Evolutionary conservation across 2,888 invertebrate genomes (phyloP), one percentile per base, ranked within the genome.

Genomic region (Pterobdella sp.): DNA sequence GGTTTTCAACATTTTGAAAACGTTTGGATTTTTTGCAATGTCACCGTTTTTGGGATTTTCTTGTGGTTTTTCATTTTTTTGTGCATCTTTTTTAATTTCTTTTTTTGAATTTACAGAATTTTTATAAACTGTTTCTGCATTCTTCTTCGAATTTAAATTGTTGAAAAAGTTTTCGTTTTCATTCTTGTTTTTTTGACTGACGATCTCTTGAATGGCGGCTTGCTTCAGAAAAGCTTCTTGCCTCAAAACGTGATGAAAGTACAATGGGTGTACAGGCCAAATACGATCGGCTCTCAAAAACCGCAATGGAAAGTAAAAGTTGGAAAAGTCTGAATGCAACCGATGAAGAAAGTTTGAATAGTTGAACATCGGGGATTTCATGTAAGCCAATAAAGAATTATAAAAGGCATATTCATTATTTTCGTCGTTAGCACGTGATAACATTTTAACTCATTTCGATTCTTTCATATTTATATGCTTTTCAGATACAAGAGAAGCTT

Each of bases 381-480:
- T 52, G 22, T 34, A 63, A n/a, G 71, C 60, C 4, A 71, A 32
- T 29, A 71, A 29, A 22, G 42, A 56, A 36, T 71, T 56, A 36
- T 71, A 71, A 29, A 71, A 60, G 34, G 22, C 68, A 32, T 63
- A 71, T 35, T 71, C 68, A 36, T 32, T 72, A 34, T 31, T 56
- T 60, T 74, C 72, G 29, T 71, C 36, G 22, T 72, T 73, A 34
- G 72, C 56, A 60, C 84, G 87, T 79, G 83, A 86, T 63, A 86
- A 81, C 84, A 82, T 87, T 85, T 86, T 88, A 79, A 90, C 42
- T 42, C 10, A 14, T 18, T 42, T 42, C 42, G 42, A 14, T 42
- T 7, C 10, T 18, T 7, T 14, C 7, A 42, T 42, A 42, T 42
- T 42, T 42, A 18, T 14, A 42, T 42, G 7, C 7, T 42, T 7